phyloP scores from a whole-genome alignment of 1,140 invertebrate species.

The Bombus haemorrhoidalis region DNA sequence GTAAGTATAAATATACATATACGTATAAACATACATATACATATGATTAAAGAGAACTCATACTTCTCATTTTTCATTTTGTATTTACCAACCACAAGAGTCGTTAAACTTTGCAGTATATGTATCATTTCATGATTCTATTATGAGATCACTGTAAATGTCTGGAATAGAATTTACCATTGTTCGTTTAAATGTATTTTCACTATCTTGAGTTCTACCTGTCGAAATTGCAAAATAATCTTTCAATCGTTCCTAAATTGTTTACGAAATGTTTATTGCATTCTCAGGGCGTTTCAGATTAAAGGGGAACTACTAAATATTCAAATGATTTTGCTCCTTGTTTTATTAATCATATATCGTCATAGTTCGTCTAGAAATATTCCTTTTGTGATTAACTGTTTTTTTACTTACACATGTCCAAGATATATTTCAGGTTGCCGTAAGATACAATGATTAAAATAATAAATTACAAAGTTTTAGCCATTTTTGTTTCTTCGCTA shows the following conservation, averaged over 20 bases:
- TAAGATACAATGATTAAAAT: neutral
- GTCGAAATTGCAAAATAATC: neutral
- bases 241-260: neutral
- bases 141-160: too few relatives aligned
- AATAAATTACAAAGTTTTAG: neutral
- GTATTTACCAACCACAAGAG: neutral
- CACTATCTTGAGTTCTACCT: neutral
- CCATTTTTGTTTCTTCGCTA: neutral
- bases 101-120: too few relatives aligned
- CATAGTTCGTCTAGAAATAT: neutral
- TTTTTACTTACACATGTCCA: neutral
- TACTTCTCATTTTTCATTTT: neutral
- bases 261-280: neutral
- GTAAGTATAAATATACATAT: neutral
- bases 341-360: neutral
- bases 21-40: too few relatives aligned
- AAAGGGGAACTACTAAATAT: neutral
- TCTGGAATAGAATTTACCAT: neutral
- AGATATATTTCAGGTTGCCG: neutral
- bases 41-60: too few relatives aligned
- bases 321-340: neutral
- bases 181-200: neutral
- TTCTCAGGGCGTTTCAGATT: neutral
- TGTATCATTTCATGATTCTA: too few relatives aligned
- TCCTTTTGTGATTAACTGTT: too few relatives aligned